Evolutionary conservation across 2,888 invertebrate genomes (phyloP).

Genomic region (Lasioglossum marginatum): DNA sequence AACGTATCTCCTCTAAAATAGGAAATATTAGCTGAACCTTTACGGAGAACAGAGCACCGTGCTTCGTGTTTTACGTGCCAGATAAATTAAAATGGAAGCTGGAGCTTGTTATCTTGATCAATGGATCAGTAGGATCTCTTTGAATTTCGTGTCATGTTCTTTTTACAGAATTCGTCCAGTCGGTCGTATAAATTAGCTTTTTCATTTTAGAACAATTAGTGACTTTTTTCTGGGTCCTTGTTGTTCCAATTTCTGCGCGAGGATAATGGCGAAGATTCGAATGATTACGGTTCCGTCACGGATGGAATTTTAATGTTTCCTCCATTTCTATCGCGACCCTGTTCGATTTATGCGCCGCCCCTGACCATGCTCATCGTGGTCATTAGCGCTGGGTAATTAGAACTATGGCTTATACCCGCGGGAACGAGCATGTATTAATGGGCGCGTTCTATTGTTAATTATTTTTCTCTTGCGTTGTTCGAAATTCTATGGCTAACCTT

Average conservation of each 20-base stretch:
- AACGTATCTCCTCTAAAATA: neutral
- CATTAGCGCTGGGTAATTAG: constrained; percentile 57
- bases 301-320: constrained; percentile 49
- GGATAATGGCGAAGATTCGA: constrained; percentile 46
- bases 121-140: no score
- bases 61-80: no score
- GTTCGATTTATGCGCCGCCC: constrained; percentile 41
- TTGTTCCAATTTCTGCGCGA: constrained; percentile 29
- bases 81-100: constrained; percentile 11
- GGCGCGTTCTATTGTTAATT: neutral
- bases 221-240: neutral
- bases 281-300: constrained; percentile 39
- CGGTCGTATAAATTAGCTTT: neutral
- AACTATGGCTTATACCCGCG: neutral
- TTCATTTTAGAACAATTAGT: neutral
- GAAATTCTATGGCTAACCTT: no score
- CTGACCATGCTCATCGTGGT: constrained; percentile 32
- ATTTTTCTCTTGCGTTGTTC: neutral
- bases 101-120: neutral
- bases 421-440: neutral
- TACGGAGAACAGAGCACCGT: neutral
- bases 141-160: no score
- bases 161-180: neutral
- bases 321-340: constrained; percentile 47
- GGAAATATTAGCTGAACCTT: neutral